Base-by-base conservation (phyloP, 2,888 invertebrate genomes). In the Drosophila borealis region DNA sequence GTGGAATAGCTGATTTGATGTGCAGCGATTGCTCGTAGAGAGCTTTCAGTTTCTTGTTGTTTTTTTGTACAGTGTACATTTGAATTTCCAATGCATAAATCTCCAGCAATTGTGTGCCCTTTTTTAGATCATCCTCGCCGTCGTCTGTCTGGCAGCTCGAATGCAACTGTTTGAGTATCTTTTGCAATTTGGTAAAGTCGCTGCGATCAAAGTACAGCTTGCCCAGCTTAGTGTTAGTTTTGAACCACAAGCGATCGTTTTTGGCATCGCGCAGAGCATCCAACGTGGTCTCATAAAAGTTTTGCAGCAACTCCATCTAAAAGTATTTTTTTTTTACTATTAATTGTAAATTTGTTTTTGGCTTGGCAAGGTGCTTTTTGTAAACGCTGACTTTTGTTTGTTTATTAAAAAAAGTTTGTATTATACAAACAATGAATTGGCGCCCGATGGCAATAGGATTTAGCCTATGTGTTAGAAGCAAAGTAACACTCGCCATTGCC, bases 21-120 rank as follows among this genome's bases (percentile, higher is more conserved):
- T 99, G 98, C 76, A 99, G 94, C 1, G 99, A 99, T 92, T 99
- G 98, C 92, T 99, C 99, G 90, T 99, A 99, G 13, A 99, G 93
- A 1, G 97, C 96, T 93, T 98, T 98, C 39, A 99, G 93, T 92
- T 99, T 98, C 92, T 99, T 99, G 92, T 99, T 99, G 92, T 99
- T 99, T 92, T 99, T 99, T 94, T 99, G 99, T 66, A 98, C 98
- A 0, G 99, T 99, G 92, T 99, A 99, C 99, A 99, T 99, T 93
- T 99, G 99, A 88, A 99, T 99, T 94, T 99, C 99, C 74, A 99
- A 93, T 0, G 99, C 99, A 92, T 99, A 99, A 72, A 99, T 99
- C 93, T 99, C 99, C 60, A 99, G 93, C 44, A 99, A 93, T 90
- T 99, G 99, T 0, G 99, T 99, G 67, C 98, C 99, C 92, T 99